Base-by-base conservation (phyloP, 1,140 invertebrate genomes). In the Agrilus planipennis region DNA sequence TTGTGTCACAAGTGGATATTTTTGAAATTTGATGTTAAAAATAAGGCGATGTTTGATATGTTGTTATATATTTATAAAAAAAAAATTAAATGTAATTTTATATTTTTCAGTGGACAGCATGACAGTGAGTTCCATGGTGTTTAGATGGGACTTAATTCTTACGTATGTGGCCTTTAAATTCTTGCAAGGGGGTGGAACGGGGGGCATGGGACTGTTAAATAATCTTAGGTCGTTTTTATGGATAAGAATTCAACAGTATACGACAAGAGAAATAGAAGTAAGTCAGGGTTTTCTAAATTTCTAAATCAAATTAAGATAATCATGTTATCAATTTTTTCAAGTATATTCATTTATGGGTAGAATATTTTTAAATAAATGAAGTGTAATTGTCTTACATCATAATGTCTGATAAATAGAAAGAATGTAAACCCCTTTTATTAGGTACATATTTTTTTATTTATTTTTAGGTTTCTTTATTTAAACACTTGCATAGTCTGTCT, bases 161-260 rank as follows among this genome's bases (percentile, higher is more conserved):
- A 77, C 87, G 25, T 95, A 88, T 61, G 84, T 89, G 6, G 63
- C 62, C 1, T 77, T 97, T 45, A 89, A 91, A 62, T 94, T 95
- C 62, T 70, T 96, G 1, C 90, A 94, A 75, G 93, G 90, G 2
- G 88, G 86, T 18, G 86, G 85, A 32, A 85, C 83, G 10, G 89
- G 89, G 11, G 73, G 79, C n/a, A 88, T 88, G 82, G 92, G 93
- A 14, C 67, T 95, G 29, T 67, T 98, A 7, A 95, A 92, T 60
- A 95, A 93, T 64, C 50, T 94, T 2, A 71, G 92, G 28, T 81
- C 82, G 2, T 90, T 91, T 58, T 63, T 97, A 4, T 98, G 93
- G 93, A 94, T 96, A 54, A 73, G 76, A 47, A 84, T 98, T 32
- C 88, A 94, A 51, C 93, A 98, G 58, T 96, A 89, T 55, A 95